Evolutionary conservation across 53 echinoderm and acorn worm genomes (phyloP), one percentile per base, ranked within the genome.

Genomic region (Mesocentrotus franciscanus): DNA sequence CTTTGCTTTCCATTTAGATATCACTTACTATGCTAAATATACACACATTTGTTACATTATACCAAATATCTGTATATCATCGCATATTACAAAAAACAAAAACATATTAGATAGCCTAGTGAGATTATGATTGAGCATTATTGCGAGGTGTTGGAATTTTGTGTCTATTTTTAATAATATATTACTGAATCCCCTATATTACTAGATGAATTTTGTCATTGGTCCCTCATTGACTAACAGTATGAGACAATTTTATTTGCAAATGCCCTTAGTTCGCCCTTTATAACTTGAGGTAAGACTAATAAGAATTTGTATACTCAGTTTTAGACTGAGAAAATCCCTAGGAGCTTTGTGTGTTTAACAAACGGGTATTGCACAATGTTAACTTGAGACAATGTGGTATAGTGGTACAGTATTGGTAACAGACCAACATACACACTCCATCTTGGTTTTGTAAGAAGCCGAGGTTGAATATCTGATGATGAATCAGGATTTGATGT

Each of bases 401-500:
- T 58, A 58, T 27, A 27, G 18, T 27, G 3, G 29, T 87, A 39
- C 27, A n/a, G 57, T 87, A 14, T 87, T 75, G 75, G 27, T 29
- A n/a, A 10, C 12, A n/a, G 27, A 39, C 81, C 58, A 15, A 34
- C 58, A 20, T 87, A 87, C 14, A 57, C 22, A 26, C 87, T 87
- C 58, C 56, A 58, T 87, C 81, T 81, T 81, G 22, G 81, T 42
- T 36, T 81, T 39, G 22, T 78, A 55, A 16, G 87, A 87, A 87
- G 58, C 10, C n/a, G 58, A 58, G 27, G 14, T 59, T 27, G 87
- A 56, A 7, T 87, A 34, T 85, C 0, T 26, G 57, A 85, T n/a
- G 85, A 85, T 87, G 87, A 87, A 87, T 87, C 87, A 58, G 87
- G 87, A 87, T 34, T 87, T 87, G 9, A 58, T 87, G 87, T 87